Conservation (phyloP, 2,113 vertebrate species). For the Tichodroma muraria region DNA sequence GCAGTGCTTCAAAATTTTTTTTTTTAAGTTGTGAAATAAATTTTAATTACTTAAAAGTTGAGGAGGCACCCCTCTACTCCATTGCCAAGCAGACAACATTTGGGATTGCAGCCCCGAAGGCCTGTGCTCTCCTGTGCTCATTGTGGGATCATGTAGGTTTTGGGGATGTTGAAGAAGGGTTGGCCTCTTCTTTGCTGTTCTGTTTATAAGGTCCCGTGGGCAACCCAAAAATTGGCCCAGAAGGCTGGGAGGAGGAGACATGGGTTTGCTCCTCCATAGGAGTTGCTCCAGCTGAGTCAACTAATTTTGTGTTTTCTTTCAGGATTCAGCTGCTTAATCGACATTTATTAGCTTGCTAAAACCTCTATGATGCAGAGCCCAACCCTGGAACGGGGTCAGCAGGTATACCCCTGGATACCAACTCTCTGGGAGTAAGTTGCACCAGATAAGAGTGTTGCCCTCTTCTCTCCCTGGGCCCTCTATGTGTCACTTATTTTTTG, state of each 20-base stretch:
- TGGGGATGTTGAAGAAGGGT: neutral
- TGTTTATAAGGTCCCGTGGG: neutral
- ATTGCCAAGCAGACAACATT: neutral
- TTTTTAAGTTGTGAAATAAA: neutral
- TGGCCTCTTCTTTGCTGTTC: neutral
- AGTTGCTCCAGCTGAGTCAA: neutral
- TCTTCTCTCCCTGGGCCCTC: neutral
- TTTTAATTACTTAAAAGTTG: neutral
- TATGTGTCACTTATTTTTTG: neutral
- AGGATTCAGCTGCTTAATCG: neutral
- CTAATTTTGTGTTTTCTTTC: neutral
- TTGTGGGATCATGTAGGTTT: neutral
- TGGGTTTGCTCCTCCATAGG: neutral
- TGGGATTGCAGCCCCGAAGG: neutral
- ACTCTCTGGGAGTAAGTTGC: neutral
- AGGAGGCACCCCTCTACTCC: neutral
- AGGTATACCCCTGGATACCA: neutral
- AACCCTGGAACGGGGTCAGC: neutral
- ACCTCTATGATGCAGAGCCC: neutral
- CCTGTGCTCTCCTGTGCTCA: neutral
- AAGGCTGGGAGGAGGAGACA: neutral
- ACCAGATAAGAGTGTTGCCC: accelerated
- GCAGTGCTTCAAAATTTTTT: neutral
- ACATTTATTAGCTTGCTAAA: neutral
- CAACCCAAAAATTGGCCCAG: neutral